phyloP scores from a whole-genome alignment of 2,797 vertebrate genomes.

The Luscinia megarhynchos region DNA sequence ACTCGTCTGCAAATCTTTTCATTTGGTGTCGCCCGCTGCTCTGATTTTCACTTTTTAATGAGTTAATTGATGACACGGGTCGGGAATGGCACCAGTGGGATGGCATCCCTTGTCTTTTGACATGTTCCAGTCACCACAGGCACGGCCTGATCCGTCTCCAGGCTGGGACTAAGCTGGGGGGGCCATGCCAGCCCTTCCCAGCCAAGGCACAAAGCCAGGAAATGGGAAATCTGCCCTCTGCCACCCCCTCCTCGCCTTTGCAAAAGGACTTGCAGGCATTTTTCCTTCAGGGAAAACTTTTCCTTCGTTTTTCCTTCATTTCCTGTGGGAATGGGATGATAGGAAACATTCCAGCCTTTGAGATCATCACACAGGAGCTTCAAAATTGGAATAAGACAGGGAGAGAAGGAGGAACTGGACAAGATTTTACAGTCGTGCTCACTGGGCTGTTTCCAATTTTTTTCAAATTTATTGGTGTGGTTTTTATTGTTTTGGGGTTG shows the following conservation, averaged over 20 bases:
- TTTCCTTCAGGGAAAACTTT: not conserved
- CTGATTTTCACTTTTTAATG: not conserved
- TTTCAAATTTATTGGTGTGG: not conserved
- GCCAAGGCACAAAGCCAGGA: not conserved
- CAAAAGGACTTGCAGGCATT: not conserved
- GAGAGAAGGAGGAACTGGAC: not conserved
- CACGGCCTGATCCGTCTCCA: not conserved
- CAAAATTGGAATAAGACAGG: not conserved
- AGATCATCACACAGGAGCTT: not conserved
- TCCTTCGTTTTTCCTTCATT: not conserved
- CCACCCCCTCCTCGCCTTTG: not conserved
- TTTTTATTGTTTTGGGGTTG: not conserved
- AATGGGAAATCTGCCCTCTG: not conserved
- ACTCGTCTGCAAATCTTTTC: slow-evolving; percentile 22
- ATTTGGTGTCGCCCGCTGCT: not conserved
- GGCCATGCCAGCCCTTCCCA: not conserved
- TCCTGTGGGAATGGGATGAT: not conserved
- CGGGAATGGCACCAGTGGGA: not conserved
- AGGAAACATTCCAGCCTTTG: not conserved
- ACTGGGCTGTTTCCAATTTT: not conserved
- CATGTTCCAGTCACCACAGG: not conserved
- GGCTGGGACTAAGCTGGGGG: not conserved
- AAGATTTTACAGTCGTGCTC: fast-evolving
- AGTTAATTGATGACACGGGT: not conserved
- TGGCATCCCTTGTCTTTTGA: not conserved